A percentile compares a stretch with the other conserved stretches of the same genome.
Conservation (phyloP, 2,797 vertebrate species). For the Tapera naevia region DNA sequence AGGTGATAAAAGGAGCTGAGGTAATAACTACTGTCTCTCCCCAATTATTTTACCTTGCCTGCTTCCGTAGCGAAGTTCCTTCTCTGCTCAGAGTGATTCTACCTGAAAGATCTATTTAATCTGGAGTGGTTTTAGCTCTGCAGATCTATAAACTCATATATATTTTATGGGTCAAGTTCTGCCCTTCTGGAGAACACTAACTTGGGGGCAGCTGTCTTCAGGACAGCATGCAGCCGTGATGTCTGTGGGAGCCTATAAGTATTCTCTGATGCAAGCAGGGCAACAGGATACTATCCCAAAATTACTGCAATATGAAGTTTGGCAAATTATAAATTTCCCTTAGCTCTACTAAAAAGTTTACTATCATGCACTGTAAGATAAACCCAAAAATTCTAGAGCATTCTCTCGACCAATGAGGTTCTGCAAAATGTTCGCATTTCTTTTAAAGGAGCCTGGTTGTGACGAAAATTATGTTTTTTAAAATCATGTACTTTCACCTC, state of each 20-base stretch:
- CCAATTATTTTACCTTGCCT: background rate
- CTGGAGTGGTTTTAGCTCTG: background rate
- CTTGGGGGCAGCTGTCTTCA: background rate
- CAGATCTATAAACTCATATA: background rate
- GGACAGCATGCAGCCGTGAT: background rate
- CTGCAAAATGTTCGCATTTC: background rate
- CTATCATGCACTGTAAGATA: background rate
- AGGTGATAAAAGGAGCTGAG: background rate
- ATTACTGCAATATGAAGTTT: background rate
- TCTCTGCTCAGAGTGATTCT: background rate
- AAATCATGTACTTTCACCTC: background rate
- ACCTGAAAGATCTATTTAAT: background rate
- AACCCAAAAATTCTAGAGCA: background rate
- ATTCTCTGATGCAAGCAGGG: background rate
- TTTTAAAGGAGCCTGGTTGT: background rate
- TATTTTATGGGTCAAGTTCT: background rate
- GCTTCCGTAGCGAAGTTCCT: background rate
- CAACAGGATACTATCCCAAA: background rate
- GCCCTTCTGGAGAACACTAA: background rate
- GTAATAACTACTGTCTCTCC: background rate
- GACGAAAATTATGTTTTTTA: background rate
- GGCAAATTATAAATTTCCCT: background rate
- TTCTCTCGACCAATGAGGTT: background rate
- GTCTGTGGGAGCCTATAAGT: background rate
- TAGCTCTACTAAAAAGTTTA: background rate